Percentiles rank a stretch among this genome's conserved stretches.
phyloP scores from a whole-genome alignment of 2,888 invertebrate species.

The Omphaloscelis lunosa region DNA sequence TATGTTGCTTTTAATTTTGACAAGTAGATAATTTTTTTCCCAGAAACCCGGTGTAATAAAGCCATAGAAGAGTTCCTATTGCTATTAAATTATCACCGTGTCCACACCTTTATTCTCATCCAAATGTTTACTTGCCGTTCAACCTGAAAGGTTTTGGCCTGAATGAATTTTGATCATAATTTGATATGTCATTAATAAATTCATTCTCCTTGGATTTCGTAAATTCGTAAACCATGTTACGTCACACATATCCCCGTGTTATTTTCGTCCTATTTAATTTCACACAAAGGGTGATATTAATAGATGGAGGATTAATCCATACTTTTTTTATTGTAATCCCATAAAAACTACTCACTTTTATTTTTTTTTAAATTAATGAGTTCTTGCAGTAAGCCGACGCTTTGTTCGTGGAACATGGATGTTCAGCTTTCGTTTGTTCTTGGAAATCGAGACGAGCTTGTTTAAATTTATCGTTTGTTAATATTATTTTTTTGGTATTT shows the following conservation, averaged over 20 bases:
- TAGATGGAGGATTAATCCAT: slow-evolving; percentile 6
- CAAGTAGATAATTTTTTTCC: neutral
- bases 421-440: neutral
- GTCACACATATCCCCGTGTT: slow-evolving; percentile 34
- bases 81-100: slow-evolving; percentile 30
- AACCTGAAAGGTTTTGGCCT: slow-evolving; percentile 56
- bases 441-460: neutral
- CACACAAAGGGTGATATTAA: slow-evolving; percentile 6
- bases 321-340: neutral
- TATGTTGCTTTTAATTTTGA: neutral
- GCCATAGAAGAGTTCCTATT: neutral
- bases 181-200: slow-evolving; percentile 67
- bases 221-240: slow-evolving; percentile 39
- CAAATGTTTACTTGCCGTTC: slow-evolving; percentile 51
- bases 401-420: slow-evolving; percentile 8
- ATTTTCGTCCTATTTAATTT: slow-evolving; percentile 37
- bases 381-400: too few relatives aligned
- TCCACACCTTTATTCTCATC: slow-evolving; percentile 57
- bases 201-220: slow-evolving; percentile 40
- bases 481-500: neutral
- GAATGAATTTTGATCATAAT: slow-evolving; percentile 69
- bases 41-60: neutral
- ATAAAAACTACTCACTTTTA: too few relatives aligned
- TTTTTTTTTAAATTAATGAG: too few relatives aligned
- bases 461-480: neutral